These are phyloP conservation scores for Hexactinellida sp. DNA, from an alignment of 37 sponge, comb jelly and placozoan genomes.

Conservation along the genomic window DNA sequence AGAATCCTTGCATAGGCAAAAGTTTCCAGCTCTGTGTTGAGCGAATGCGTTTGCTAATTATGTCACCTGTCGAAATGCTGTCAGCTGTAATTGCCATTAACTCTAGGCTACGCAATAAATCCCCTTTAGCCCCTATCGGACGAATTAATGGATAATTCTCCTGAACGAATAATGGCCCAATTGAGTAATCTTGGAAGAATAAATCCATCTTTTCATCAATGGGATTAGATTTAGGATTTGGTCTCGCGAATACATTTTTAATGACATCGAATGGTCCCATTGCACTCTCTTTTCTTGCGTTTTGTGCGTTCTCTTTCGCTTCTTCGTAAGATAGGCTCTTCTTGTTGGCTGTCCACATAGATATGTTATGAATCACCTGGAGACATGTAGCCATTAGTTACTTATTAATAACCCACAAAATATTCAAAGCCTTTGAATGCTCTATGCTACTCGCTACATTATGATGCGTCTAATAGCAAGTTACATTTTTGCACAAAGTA, in stretches of 20 bases:
- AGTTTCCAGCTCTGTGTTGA: conserved; percentile 46
- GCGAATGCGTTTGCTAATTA: conserved; percentile 54
- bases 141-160: conserved; percentile 71
- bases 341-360: conserved; percentile 56
- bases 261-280: conserved; percentile 86
- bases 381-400: conserved; percentile 20
- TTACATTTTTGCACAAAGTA: too few species aligned
- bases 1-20: conserved; percentile 63
- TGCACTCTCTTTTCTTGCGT: conserved; percentile 46
- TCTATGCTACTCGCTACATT: too few species aligned
- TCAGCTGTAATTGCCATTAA: conserved; percentile 61
- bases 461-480: too few species aligned
- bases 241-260: conserved; percentile 46
- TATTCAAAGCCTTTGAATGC: too few species aligned
- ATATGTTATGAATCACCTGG: conserved; percentile 72
- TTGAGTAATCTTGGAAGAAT: conserved; percentile 86
- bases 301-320: conserved; percentile 41
- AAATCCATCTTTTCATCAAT: conserved; percentile 65
- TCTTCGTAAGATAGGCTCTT: conserved; percentile 32
- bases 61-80: conserved; percentile 59
- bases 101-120: conserved; percentile 18
- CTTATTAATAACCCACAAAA: too few species aligned
- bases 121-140: conserved; percentile 34
- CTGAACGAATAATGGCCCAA: conserved; percentile 85
- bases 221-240: conserved; percentile 29